A percentile compares a stretch with the other conserved stretches of the same genome.
Conservation (phyloP, 2,113 vertebrate genomes). For the Australoheros scitulus region DNA sequence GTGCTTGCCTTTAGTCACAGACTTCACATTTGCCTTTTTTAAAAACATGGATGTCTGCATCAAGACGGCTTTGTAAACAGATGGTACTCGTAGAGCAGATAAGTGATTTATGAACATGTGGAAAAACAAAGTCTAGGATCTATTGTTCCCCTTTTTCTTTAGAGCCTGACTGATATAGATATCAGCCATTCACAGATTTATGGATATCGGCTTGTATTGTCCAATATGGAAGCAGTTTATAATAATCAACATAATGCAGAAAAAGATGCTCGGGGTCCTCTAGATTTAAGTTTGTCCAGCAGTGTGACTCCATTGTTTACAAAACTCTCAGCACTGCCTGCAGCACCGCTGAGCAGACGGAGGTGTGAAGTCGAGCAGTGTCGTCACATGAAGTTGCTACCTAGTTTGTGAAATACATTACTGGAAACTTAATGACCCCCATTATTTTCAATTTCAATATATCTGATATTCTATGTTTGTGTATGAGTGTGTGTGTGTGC, state of each 20-base stretch:
- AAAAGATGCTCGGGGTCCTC: background rate
- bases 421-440: background rate
- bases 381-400: background rate
- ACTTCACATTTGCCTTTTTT: slow-evolving; percentile 73
- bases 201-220: background rate
- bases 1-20: slow-evolving; percentile 72
- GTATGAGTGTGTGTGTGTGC: background rate
- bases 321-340: background rate
- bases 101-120: slow-evolving; percentile 21
- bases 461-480: background rate
- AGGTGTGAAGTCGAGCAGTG: background rate
- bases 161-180: background rate
- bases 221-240: background rate
- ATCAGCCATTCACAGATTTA: slow-evolving; percentile 1
- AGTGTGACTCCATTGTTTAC: background rate
- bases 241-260: background rate
- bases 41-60: slow-evolving; percentile 50
- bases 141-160: slow-evolving; percentile 15
- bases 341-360: background rate
- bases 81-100: slow-evolving; percentile 33
- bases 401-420: background rate
- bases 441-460: background rate
- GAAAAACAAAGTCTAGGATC: slow-evolving; percentile 14
- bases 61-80: slow-evolving; percentile 23
- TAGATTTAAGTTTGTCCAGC: background rate